A percentile compares a stretch with the other conserved stretches of the same genome.
These are phyloP conservation scores for Anthonomus grandis DNA, from an alignment of 1,140 invertebrate genomes.

Conservation along the genomic window DNA sequence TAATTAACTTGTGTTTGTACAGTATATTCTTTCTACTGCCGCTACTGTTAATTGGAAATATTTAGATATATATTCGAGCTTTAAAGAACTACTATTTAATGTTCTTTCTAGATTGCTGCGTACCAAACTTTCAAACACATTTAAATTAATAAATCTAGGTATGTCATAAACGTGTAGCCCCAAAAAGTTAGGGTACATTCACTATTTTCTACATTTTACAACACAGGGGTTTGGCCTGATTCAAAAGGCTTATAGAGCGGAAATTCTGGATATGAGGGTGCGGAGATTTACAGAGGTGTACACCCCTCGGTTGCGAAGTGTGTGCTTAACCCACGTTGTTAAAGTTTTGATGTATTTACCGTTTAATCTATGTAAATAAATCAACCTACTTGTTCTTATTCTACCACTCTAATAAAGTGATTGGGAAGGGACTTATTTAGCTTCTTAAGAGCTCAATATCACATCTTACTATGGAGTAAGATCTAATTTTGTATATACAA, in stretches of 20 bases:
- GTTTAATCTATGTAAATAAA: slow-evolving; percentile 24
- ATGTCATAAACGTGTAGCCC: slow-evolving; percentile 9
- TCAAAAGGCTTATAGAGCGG: slow-evolving; percentile 8
- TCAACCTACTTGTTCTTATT: slow-evolving; percentile 23
- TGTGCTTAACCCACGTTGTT: slow-evolving; percentile 21
- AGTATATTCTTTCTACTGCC: too few species aligned
- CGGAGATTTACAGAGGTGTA: slow-evolving; percentile 22
- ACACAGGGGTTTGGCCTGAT: slow-evolving; percentile 11
- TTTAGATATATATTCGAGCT: too few species aligned
- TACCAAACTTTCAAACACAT: too few species aligned
- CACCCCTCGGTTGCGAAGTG: slow-evolving; percentile 13
- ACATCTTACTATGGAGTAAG: too few species aligned
- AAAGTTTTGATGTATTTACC: slow-evolving; percentile 25
- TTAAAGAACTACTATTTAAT: too few species aligned
- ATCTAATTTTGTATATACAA: too few species aligned
- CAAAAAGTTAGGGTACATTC: slow-evolving; percentile 16
- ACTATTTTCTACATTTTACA: slow-evolving; percentile 19
- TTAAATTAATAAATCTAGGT: slow-evolving; percentile 12
- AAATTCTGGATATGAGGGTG: slow-evolving; percentile 17
- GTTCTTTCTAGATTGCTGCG: too few species aligned
- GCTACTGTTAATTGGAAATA: too few species aligned
- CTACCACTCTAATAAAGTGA: too few species aligned
- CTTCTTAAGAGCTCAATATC: too few species aligned
- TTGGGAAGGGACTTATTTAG: too few species aligned
- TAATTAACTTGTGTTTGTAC: too few species aligned